These are phyloP conservation scores for Caranx melampygus DNA, from an alignment of 2,113 vertebrate genomes.

Conservation along the genomic window DNA sequence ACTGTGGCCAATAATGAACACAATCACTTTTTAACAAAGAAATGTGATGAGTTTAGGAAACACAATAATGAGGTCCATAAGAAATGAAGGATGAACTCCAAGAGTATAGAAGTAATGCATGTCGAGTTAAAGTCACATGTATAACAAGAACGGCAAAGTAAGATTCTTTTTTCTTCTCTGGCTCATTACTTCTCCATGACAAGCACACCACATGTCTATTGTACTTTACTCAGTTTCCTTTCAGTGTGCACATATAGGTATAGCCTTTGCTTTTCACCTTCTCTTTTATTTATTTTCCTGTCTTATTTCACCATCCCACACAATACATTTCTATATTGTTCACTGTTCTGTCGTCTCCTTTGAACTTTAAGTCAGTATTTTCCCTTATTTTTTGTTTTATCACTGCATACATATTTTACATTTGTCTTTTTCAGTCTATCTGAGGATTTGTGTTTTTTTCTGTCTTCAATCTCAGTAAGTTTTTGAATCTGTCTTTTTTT, in stretches of 20 bases:
- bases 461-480: neutral
- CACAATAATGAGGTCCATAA: too few relatives aligned
- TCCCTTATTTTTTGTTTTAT: constrained; percentile 15
- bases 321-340: constrained; percentile 22
- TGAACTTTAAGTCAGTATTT: constrained; percentile 28
- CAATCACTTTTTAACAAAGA: neutral
- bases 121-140: neutral
- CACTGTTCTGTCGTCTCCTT: constrained; percentile 24
- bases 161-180: constrained; percentile 15
- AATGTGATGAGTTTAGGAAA: neutral
- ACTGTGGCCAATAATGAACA: neutral
- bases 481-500: constrained; percentile 30
- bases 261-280: constrained; percentile 45
- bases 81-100: neutral
- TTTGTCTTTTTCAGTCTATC: constrained; percentile 49
- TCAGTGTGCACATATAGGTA: constrained; percentile 39
- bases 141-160: constrained; percentile 11
- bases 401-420: constrained; percentile 45
- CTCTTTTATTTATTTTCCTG: constrained; percentile 55
- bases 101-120: neutral
- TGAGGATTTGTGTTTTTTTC: constrained; percentile 30
- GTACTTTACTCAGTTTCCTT: constrained; percentile 48
- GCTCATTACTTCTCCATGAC: constrained; percentile 20
- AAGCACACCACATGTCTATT: constrained; percentile 48
- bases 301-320: constrained; percentile 18